Evolutionary conservation across 2,113 vertebrate species (phyloP).

Genomic region (Odontophorus gujanensis): DNA sequence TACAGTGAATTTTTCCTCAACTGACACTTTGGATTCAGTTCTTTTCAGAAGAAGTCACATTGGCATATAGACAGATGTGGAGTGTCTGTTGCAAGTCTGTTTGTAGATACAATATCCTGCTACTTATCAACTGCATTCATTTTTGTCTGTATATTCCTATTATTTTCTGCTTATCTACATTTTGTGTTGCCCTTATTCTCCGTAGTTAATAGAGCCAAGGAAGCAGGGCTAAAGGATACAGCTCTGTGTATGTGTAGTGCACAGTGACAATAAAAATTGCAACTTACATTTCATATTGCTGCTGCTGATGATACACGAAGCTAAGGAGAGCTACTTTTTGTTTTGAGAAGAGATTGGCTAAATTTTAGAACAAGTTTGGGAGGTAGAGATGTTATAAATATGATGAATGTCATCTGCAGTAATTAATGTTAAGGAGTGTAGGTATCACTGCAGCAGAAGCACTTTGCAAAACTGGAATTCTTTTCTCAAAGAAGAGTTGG

Average conservation of each 20-base stretch:
- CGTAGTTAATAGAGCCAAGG: background rate
- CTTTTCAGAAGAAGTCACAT: background rate
- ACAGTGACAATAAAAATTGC: background rate
- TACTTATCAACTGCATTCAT: background rate
- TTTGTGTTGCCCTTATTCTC: background rate
- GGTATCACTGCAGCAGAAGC: background rate
- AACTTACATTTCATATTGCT: background rate
- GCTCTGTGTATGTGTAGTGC: background rate
- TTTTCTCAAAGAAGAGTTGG: background rate
- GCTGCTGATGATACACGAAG: background rate
- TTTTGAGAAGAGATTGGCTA: background rate
- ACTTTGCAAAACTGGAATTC: background rate
- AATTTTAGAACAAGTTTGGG: background rate
- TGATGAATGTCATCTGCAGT: background rate
- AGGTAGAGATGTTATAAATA: background rate
- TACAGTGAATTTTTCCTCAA: background rate
- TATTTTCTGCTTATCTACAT: background rate
- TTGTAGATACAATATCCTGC: background rate
- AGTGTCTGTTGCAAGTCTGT: background rate
- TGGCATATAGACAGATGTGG: rapidly evolving
- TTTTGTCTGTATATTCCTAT: background rate
- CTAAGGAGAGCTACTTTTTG: background rate
- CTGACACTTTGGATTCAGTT: background rate
- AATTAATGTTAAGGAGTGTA: background rate
- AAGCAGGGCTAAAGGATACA: background rate